Evolutionary conservation across 2,797 vertebrate species (phyloP).

Genomic region (Characodon lateralis): DNA sequence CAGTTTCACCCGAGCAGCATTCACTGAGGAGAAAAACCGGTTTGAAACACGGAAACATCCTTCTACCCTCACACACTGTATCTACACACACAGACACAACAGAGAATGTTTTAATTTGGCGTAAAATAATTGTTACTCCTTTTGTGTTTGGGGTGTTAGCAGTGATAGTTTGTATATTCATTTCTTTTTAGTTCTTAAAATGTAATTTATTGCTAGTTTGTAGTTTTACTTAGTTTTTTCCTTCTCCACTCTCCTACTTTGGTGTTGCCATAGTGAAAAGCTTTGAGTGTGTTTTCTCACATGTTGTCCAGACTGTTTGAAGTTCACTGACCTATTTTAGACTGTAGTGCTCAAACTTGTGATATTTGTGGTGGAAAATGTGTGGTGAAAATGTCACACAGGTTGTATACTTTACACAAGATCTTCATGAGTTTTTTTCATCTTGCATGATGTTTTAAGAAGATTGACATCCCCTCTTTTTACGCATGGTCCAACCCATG

Average conservation of each 20-base stretch:
- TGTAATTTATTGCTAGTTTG: not conserved
- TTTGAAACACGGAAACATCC: constrained; percentile 35
- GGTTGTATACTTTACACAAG: not conserved
- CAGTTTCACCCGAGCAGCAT: constrained; percentile 25
- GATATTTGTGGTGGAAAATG: not conserved
- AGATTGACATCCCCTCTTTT: too few relatives aligned
- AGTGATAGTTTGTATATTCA: not conserved
- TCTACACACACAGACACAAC: not conserved
- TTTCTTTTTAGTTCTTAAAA: not conserved
- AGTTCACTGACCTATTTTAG: not conserved
- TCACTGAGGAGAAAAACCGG: constrained; percentile 45
- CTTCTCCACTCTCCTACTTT: not conserved
- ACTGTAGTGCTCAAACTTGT: not conserved
- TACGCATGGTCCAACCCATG: too few relatives aligned
- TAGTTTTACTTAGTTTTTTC: not conserved
- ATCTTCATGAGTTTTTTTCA: not conserved
- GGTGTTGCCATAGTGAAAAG: not conserved
- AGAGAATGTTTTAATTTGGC: constrained; percentile 13
- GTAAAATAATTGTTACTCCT: constrained; percentile 27
- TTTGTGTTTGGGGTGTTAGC: constrained; percentile 16
- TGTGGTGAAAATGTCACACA: not conserved
- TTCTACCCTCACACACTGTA: too few relatives aligned
- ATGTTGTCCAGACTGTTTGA: not conserved
- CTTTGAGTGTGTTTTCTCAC: not conserved
- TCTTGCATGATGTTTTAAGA: too few relatives aligned